Evolutionary conservation across 2,797 vertebrate species (phyloP).

Genomic region (Myotis findleyi): DNA sequence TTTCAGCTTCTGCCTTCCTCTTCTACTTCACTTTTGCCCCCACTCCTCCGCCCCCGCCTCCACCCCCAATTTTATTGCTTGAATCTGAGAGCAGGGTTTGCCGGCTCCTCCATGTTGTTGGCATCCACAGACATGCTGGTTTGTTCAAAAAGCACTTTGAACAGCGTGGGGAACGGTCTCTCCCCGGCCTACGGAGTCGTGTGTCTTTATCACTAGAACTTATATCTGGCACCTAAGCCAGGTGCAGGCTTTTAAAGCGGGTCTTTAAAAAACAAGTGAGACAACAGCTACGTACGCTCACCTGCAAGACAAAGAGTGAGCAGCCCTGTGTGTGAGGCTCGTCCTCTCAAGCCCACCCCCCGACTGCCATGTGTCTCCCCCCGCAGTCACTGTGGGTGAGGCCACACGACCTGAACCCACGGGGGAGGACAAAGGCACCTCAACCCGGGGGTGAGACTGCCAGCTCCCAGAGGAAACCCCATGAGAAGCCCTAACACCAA

Average conservation of each 20-base stretch:
- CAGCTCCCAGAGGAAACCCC: not conserved
- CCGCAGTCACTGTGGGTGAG: not conserved
- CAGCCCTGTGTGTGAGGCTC: not conserved
- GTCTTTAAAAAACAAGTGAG: not conserved
- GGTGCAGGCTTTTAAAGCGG: not conserved
- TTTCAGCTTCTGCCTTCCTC: not conserved
- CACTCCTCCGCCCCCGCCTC: not conserved
- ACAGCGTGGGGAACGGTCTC: fast-evolving
- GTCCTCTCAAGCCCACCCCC: not conserved
- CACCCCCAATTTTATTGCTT: not conserved
- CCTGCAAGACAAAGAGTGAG: not conserved
- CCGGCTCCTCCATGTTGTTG: not conserved
- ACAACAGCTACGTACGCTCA: not conserved
- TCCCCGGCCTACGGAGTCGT: not conserved
- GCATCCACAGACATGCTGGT: not conserved
- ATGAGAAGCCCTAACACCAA: not conserved
- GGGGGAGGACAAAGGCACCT: not conserved
- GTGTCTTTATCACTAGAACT: slow-evolving; percentile 21
- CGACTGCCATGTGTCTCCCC: not conserved
- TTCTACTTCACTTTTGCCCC: not conserved
- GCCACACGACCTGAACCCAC: not conserved
- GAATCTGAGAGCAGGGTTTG: not conserved
- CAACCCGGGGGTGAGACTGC: not conserved
- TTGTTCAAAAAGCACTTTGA: not conserved
- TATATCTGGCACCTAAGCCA: not conserved